Percentiles rank a stretch among this genome's conserved stretches.
These are phyloP conservation scores for Ricordea florida DNA, from an alignment of 92 coral and sea anemone species.

Conservation along the genomic window DNA sequence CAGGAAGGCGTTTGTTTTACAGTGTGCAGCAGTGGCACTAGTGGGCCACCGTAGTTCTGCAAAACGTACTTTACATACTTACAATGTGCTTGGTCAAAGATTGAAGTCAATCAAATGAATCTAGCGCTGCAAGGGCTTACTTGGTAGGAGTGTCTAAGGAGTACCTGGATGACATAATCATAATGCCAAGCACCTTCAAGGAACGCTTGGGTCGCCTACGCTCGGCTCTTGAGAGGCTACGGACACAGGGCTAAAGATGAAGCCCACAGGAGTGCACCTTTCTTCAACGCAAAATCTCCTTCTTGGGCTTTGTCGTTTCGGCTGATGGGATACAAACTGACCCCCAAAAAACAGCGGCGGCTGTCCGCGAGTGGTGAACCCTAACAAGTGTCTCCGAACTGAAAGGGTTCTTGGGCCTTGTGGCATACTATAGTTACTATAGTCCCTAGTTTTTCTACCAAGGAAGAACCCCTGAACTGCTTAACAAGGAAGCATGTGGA, in stretches of 20 bases:
- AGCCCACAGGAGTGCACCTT: too few relatives aligned
- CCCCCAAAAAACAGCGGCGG: constrained; percentile 32
- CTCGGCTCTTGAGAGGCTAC: constrained; percentile 36
- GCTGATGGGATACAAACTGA: constrained; percentile 35
- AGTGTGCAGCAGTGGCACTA: too few relatives aligned
- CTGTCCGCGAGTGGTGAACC: constrained; percentile 29
- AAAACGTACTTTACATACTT: too few relatives aligned
- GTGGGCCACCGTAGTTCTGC: too few relatives aligned
- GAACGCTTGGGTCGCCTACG: constrained; percentile 41
- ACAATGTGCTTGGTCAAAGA: too few relatives aligned
- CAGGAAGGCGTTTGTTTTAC: too few relatives aligned
- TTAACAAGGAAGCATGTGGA: too few relatives aligned
- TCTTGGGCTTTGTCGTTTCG: constrained; percentile 46
- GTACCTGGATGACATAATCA: constrained; percentile 44
- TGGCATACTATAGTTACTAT: constrained; percentile 32
- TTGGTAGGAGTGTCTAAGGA: constrained; percentile 32
- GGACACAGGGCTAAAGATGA: constrained; percentile 37
- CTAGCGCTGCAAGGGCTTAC: neutral
- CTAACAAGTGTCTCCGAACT: constrained; percentile 11
- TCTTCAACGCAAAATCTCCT: constrained; percentile 28
- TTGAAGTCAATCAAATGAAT: too few relatives aligned
- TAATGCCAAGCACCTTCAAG: constrained; percentile 36
- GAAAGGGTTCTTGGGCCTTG: constrained; percentile 45
- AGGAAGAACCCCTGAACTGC: too few relatives aligned
- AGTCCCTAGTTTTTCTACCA: constrained; percentile 30